Conservation (phyloP, 23 tunicate species). For the Halocynthia aurantium region DNA sequence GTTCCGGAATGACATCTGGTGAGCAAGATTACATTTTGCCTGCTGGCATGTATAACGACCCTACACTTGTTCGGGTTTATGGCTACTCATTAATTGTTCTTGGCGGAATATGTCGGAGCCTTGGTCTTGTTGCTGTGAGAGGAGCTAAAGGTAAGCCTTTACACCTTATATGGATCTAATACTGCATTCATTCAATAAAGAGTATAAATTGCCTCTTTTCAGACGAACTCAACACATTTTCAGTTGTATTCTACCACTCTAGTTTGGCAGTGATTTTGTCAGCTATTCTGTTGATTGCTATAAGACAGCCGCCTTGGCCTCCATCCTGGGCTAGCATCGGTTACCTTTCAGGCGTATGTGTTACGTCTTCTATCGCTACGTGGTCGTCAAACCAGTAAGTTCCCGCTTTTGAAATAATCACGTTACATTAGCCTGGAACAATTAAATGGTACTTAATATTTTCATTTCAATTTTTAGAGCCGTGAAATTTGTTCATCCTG, state of each 20-base stretch:
- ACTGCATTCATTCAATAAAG: background rate
- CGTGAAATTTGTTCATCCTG: constrained; percentile 62
- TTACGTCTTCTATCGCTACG: constrained; percentile 67
- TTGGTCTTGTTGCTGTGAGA: constrained; percentile 71
- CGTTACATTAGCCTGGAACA: background rate
- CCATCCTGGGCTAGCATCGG: constrained; percentile 49
- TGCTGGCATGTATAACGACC: constrained; percentile 41
- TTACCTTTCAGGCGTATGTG: constrained; percentile 49
- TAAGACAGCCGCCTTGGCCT: constrained; percentile 54
- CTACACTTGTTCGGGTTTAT: constrained; percentile 27
- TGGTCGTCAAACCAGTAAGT: constrained; percentile 59
- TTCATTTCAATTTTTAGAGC: constrained; percentile 28
- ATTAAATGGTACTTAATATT: background rate
- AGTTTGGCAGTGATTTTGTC: constrained; percentile 36
- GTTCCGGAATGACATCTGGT: constrained; percentile 49
- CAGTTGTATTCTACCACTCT: constrained; percentile 64
- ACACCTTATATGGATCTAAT: too few relatives aligned
- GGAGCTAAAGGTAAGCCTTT: constrained; percentile 39
- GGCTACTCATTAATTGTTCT: constrained; percentile 50
- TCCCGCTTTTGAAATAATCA: background rate
- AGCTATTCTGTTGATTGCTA: constrained; percentile 22
- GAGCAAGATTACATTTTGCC: constrained; percentile 37
- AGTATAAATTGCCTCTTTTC: background rate
- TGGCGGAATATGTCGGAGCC: constrained; percentile 57
- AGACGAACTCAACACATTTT: constrained; percentile 56